Percentiles rank a stretch among this genome's conserved stretches.
phyloP scores from a whole-genome alignment of 2,888 invertebrate species.

The Heterodera filipjevi region DNA sequence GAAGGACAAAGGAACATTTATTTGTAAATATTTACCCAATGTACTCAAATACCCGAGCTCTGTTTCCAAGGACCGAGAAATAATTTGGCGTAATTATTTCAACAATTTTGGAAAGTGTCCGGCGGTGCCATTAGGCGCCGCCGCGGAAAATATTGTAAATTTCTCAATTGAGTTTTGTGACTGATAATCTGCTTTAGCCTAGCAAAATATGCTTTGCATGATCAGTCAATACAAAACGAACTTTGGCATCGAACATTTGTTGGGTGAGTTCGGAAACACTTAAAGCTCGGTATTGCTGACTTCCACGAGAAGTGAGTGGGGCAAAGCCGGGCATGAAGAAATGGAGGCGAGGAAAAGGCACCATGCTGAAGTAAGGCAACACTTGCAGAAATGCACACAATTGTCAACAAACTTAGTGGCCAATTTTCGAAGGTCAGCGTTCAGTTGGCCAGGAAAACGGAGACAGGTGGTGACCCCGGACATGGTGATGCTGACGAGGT shows the following conservation, averaged over 20 bases:
- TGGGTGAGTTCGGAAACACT: conserved; percentile 79
- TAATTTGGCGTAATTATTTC: background rate
- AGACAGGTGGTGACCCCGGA: conserved; percentile 71
- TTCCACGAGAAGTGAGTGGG: conserved; percentile 74
- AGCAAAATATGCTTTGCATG: too few species aligned
- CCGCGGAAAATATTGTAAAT: too few species aligned
- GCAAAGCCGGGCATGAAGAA: conserved; percentile 77
- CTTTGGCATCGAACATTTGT: conserved; percentile 73
- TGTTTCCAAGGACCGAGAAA: too few species aligned
- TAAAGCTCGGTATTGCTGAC: conserved; percentile 68
- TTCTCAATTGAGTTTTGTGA: too few species aligned
- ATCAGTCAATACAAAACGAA: too few species aligned
- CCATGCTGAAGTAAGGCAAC: conserved; percentile 64
- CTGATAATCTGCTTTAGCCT: too few species aligned
- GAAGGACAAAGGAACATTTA: too few species aligned
- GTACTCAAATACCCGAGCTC: too few species aligned
- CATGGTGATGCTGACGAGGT: conserved; percentile 68
- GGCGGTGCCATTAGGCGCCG: too few species aligned
- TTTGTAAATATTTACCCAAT: too few species aligned
- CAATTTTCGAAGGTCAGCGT: conserved; percentile 78
- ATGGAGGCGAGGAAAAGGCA: conserved; percentile 80
- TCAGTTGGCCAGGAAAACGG: conserved; percentile 81
- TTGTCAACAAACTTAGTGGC: conserved; percentile 76
- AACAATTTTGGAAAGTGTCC: too few species aligned
- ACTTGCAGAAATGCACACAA: background rate